These are phyloP conservation scores for Neodontobutis hainanensis DNA, from an alignment of 2,113 vertebrate genomes.

Conservation along the genomic window DNA sequence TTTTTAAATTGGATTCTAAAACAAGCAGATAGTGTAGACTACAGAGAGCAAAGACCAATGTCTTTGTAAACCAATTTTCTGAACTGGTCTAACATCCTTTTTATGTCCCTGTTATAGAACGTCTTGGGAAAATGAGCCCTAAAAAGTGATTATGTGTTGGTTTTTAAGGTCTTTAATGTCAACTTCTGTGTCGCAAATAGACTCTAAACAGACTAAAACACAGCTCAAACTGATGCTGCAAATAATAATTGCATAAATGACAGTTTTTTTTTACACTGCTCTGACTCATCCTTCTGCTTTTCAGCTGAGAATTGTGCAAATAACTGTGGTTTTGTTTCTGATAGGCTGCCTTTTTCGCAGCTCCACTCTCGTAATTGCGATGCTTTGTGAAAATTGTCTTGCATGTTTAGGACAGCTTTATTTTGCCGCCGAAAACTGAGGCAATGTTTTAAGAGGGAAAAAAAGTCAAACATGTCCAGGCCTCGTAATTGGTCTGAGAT, in stretches of 20 bases:
- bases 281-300: conserved; percentile 14
- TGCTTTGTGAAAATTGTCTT: conserved; percentile 51
- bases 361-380: conserved; percentile 38
- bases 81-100: not conserved
- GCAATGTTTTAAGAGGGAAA: conserved; percentile 3
- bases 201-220: not conserved
- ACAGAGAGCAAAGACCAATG: too few relatives aligned
- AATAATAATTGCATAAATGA: conserved; percentile 34
- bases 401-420: conserved; percentile 40
- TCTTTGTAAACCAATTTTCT: too few relatives aligned
- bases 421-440: conserved; percentile 15
- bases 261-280: conserved; percentile 5
- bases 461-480: conserved; percentile 5
- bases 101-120: not conserved
- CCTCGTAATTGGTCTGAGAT: too few relatives aligned
- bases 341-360: conserved; percentile 2
- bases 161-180: conserved; percentile 14
- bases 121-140: not conserved
- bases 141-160: not conserved
- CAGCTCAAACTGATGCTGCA: conserved; percentile 9
- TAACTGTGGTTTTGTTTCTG: conserved; percentile 14
- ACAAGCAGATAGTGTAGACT: too few relatives aligned
- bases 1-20: too few relatives aligned
- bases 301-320: conserved; percentile 41
- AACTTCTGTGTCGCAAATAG: not conserved